Percentiles rank a stretch among this genome's conserved stretches.
These are phyloP conservation scores for Hippocampus abdominalis DNA, from an alignment of 2,113 vertebrate species.

Conservation along the genomic window DNA sequence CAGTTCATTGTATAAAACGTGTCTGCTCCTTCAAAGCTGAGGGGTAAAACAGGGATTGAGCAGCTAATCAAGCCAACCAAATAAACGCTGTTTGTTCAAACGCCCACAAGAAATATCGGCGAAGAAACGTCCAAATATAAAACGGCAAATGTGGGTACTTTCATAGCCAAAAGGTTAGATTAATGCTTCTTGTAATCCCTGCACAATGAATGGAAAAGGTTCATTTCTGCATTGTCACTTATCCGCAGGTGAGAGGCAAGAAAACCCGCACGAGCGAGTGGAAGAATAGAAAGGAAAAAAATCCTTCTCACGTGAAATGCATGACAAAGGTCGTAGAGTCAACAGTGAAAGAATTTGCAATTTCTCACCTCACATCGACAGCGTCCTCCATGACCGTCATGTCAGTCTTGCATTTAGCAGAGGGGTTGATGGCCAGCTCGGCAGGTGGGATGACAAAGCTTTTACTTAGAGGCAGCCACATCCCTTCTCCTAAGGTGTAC, in stretches of 20 bases:
- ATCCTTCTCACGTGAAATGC: neutral
- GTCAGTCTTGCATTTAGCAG: constrained; percentile 97
- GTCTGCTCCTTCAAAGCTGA: constrained; percentile 10
- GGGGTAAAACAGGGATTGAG: neutral
- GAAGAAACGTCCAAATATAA: too few species aligned
- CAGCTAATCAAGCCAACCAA: neutral
- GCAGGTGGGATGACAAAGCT: constrained; percentile 97
- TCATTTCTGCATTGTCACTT: too few species aligned
- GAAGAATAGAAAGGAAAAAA: neutral
- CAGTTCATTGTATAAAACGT: neutral
- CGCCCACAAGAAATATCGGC: too few species aligned
- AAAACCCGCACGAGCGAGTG: neutral
- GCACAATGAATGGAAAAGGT: too few species aligned
- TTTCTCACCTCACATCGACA: constrained; percentile 89
- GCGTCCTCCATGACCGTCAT: constrained; percentile 99
- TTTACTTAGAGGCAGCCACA: constrained; percentile 98
- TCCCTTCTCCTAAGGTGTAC: constrained; percentile 94
- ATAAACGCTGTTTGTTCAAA: too few species aligned
- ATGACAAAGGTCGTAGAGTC: neutral
- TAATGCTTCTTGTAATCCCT: too few species aligned
- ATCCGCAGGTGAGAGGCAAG: too few species aligned
- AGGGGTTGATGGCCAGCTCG: constrained; percentile 96
- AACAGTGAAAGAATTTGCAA: neutral
- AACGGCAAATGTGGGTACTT: too few species aligned
- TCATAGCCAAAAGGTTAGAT: too few species aligned